These are phyloP conservation scores for Rhynchopsitta pachyrhyncha DNA, from an alignment of 2,113 vertebrate species.

Conservation along the genomic window DNA sequence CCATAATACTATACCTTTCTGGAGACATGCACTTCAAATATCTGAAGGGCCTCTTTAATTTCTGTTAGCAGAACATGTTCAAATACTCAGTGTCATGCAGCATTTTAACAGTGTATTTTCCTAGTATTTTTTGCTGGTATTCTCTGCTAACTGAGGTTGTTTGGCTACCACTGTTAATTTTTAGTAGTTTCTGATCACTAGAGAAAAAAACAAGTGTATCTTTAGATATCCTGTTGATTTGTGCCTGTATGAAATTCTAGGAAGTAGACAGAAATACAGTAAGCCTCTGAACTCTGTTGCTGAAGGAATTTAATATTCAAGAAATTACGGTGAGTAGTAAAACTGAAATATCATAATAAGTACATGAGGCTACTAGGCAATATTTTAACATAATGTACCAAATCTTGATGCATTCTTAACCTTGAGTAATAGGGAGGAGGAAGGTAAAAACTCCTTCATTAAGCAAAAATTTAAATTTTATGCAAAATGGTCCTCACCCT, in stretches of 20 bases:
- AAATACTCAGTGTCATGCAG: not conserved
- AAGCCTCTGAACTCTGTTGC: not conserved
- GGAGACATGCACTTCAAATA: not conserved
- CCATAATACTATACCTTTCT: not conserved
- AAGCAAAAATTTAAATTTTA: not conserved
- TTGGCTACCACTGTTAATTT: not conserved
- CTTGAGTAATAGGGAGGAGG: rapidly evolving
- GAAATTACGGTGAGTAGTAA: not conserved
- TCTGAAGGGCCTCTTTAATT: not conserved
- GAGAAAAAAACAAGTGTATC: not conserved
- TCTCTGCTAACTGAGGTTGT: not conserved
- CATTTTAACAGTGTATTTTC: not conserved
- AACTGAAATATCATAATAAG: not conserved
- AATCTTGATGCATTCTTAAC: not conserved
- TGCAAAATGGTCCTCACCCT: not conserved
- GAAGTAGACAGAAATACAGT: not conserved
- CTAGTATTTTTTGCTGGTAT: not conserved
- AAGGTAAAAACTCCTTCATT: not conserved
- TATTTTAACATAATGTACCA: not conserved
- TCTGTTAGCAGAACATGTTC: not conserved
- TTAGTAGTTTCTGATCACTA: not conserved
- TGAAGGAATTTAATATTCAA: not conserved
- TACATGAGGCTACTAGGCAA: not conserved
- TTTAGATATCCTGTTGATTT: not conserved
- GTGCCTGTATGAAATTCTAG: not conserved